Conservation (phyloP, 2,797 vertebrate genomes). For the Aphelocoma californica region DNA sequence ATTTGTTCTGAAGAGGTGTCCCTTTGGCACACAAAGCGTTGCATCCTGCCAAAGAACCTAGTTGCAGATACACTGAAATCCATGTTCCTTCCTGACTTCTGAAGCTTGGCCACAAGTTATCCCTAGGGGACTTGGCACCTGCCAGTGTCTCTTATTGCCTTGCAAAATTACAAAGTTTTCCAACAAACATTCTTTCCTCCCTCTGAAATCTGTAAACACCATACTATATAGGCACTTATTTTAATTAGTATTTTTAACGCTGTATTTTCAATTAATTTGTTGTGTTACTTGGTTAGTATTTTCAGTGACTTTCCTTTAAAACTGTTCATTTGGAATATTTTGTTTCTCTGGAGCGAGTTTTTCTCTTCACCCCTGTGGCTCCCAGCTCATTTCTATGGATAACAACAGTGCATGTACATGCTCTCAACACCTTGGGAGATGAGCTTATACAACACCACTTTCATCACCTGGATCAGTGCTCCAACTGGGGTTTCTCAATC, state of each 20-base stretch:
- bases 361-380: background rate
- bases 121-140: background rate
- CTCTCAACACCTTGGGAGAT: background rate
- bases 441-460: background rate
- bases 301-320: background rate
- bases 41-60: background rate
- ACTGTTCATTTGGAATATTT: background rate
- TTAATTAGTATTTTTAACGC: background rate
- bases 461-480: background rate
- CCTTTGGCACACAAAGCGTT: background rate
- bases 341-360: background rate
- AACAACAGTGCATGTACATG: fast-evolving
- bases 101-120: background rate
- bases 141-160: background rate
- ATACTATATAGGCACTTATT: background rate
- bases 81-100: background rate
- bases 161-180: background rate
- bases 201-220: background rate
- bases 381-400: background rate
- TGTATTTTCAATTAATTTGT: background rate
- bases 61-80: background rate
- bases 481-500: background rate
- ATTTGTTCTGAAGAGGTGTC: background rate
- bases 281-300: background rate
- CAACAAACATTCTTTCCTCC: background rate